These are phyloP conservation scores for Anabas testudineus DNA, from an alignment of 2,797 vertebrate species.

Conservation along the genomic window DNA sequence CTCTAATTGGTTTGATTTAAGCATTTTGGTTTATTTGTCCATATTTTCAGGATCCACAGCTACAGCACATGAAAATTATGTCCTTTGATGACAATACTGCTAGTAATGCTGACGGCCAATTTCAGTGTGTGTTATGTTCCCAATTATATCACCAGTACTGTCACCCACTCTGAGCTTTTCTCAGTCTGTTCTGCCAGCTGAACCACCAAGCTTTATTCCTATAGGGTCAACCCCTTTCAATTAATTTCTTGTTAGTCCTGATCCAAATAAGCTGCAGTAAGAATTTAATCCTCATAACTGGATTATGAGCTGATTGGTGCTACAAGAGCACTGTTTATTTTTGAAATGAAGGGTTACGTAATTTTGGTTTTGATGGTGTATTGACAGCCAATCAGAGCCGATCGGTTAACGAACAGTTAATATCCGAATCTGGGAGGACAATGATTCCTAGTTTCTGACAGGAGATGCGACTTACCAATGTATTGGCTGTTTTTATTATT, in stretches of 20 bases:
- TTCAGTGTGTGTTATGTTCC: slow-evolving; percentile 65
- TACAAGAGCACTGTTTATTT: slow-evolving; percentile 66
- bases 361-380: slow-evolving; percentile 49
- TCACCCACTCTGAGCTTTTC: slow-evolving; percentile 68
- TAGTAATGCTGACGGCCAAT: slow-evolving; percentile 54
- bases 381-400: slow-evolving; percentile 45
- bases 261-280: slow-evolving; percentile 83
- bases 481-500: slow-evolving; percentile 36
- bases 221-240: slow-evolving; percentile 81
- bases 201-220: slow-evolving; percentile 66
- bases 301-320: slow-evolving; percentile 79
- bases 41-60: slow-evolving; percentile 37
- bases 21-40: slow-evolving; percentile 38
- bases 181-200: slow-evolving; percentile 68
- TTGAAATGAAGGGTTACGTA: slow-evolving; percentile 62
- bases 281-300: slow-evolving; percentile 84
- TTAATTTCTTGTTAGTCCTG: slow-evolving; percentile 81
- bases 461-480: not conserved
- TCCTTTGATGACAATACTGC: slow-evolving; percentile 51
- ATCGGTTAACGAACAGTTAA: slow-evolving; percentile 20
- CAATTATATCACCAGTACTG: slow-evolving; percentile 66
- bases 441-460: not conserved
- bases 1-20: slow-evolving; percentile 48
- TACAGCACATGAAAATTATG: slow-evolving; percentile 46
- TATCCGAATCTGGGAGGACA: slow-evolving; percentile 9